phyloP scores from a whole-genome alignment of 2,797 vertebrate genomes.

The Pangasius macronema region DNA sequence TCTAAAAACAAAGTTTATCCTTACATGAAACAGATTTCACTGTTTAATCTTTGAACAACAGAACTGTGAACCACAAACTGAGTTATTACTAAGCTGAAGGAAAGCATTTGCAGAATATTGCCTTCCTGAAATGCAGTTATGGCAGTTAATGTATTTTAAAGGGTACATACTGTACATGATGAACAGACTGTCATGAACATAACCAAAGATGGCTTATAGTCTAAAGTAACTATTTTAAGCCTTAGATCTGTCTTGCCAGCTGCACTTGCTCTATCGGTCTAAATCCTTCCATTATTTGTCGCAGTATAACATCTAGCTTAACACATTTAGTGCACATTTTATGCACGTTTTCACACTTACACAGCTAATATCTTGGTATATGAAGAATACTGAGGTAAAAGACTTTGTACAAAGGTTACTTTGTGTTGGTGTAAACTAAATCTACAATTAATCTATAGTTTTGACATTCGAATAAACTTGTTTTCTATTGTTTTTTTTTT shows the following conservation, averaged over 20 bases:
- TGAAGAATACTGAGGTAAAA: neutral
- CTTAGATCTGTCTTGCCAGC: neutral
- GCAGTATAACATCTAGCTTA: neutral
- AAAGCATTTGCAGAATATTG: neutral
- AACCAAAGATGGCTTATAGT: neutral
- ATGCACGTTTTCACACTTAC: neutral
- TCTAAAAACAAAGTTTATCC: neutral
- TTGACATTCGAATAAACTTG: neutral
- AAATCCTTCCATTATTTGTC: neutral
- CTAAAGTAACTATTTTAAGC: neutral
- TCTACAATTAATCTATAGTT: neutral
- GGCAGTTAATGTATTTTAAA: neutral
- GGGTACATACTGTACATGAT: neutral
- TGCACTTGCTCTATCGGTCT: neutral
- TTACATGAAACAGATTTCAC: no score
- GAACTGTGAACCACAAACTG: neutral
- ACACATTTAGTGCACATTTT: neutral
- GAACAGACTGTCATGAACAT: neutral
- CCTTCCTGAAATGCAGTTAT: neutral
- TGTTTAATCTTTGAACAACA: neutral
- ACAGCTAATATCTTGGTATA: neutral
- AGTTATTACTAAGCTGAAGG: conserved; percentile 5
- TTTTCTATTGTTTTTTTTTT: neutral
- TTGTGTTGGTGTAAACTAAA: neutral
- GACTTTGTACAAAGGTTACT: neutral